Conservation (phyloP, 2,888 invertebrate genomes). For the Dasysyrphus tricinctus region DNA sequence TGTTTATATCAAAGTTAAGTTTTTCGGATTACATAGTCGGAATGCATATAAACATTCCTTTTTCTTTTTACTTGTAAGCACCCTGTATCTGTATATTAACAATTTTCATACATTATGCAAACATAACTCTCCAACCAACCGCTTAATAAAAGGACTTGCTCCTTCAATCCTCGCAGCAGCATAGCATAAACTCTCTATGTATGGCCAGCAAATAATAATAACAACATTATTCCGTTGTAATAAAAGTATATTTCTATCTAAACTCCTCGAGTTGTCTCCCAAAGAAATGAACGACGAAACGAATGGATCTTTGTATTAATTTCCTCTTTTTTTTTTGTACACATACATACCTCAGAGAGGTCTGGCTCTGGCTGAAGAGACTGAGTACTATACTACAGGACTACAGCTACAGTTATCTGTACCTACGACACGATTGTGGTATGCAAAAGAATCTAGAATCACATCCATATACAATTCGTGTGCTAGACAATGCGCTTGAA, state of each 20-base stretch:
- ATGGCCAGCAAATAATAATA: constrained; percentile 71
- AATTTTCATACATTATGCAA: constrained; percentile 37
- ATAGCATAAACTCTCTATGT: constrained; percentile 29
- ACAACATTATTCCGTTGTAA: constrained; percentile 70
- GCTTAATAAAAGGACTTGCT: constrained; percentile 56
- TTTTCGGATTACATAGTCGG: too few relatives aligned
- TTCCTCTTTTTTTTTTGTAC: constrained; percentile 47
- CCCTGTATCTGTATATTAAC: constrained; percentile 38
- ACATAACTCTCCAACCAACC: constrained; percentile 45
- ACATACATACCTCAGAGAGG: constrained; percentile 26
- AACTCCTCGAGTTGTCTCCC: constrained; percentile 35
- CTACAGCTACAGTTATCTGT: not conserved
- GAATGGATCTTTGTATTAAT: constrained; percentile 67
- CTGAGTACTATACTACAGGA: not conserved
- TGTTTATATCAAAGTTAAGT: too few relatives aligned
- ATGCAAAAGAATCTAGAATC: constrained; percentile 60
- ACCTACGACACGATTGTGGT: constrained; percentile 30
- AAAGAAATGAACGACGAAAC: constrained; percentile 39
- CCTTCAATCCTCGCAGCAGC: constrained; percentile 38
- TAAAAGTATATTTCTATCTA: constrained; percentile 63
- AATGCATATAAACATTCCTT: too few relatives aligned
- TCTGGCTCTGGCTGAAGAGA: not conserved
- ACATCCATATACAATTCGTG: constrained; percentile 55
- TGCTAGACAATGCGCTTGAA: constrained; percentile 70
- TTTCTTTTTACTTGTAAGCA: not conserved